A percentile compares a stretch with the other conserved stretches of the same genome.
These are phyloP conservation scores for Platyura marginata DNA, from an alignment of 1,140 invertebrate genomes.

Conservation along the genomic window DNA sequence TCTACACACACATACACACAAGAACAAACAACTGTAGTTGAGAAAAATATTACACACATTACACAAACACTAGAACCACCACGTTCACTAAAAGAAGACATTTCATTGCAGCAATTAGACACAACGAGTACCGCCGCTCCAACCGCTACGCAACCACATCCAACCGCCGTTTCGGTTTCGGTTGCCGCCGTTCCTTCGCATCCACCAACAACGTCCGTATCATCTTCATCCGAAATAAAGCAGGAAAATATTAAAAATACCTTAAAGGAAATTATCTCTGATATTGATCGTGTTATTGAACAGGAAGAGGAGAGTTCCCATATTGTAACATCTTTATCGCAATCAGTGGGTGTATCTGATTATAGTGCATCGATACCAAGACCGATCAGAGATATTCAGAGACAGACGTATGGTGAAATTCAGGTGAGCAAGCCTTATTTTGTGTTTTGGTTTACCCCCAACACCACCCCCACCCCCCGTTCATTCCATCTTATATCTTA, in stretches of 20 bases:
- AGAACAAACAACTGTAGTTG: not conserved
- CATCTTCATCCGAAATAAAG: slow-evolving; percentile 22
- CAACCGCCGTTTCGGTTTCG: not conserved
- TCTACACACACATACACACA: not conserved
- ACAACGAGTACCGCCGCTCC: not conserved
- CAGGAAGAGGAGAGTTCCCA: not conserved
- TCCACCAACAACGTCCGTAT: not conserved
- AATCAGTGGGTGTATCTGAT: no score
- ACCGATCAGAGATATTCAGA: no score
- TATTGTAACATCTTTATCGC: no score
- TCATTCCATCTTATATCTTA: no score
- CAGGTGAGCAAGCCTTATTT: no score
- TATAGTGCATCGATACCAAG: no score
- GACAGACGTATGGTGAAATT: no score
- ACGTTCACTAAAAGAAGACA: not conserved
- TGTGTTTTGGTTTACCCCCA: no score
- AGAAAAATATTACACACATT: no score
- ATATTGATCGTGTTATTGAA: slow-evolving; percentile 34
- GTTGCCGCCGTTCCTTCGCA: no score
- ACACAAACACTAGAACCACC: not conserved
- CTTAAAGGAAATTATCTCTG: slow-evolving; percentile 37
- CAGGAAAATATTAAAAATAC: slow-evolving; percentile 34
- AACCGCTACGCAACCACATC: not conserved
- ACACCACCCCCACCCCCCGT: no score
- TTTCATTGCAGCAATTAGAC: not conserved